Percentiles rank a stretch among this genome's conserved stretches.
Conservation (phyloP, 2,888 invertebrate genomes). For the Tillus elongatus region DNA sequence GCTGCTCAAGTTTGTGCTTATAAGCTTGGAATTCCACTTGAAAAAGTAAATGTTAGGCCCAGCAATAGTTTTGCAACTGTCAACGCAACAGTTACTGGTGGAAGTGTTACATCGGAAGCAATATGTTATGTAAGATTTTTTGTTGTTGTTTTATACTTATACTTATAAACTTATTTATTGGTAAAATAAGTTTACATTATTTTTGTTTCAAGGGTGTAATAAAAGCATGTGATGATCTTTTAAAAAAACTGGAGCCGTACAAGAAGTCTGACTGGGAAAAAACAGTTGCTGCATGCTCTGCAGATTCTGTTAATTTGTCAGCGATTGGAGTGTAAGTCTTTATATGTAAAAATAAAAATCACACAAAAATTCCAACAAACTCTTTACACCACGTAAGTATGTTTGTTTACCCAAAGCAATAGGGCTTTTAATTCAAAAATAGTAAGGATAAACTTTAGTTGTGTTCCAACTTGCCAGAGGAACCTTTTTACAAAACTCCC, state of each 20-base stretch:
- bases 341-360: too few species aligned
- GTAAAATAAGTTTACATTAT: neutral
- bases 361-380: too few species aligned
- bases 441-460: too few species aligned
- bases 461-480: too few species aligned
- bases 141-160: neutral
- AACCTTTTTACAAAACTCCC: too few species aligned
- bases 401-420: too few species aligned
- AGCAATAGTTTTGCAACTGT: constrained; percentile 34
- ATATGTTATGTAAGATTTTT: constrained; percentile 28
- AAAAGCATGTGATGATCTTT: constrained; percentile 55
- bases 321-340: constrained; percentile 46
- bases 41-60: constrained; percentile 38
- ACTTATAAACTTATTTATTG: constrained; percentile 4
- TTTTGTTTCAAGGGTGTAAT: constrained; percentile 41
- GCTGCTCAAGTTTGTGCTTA: constrained; percentile 42
- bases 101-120: constrained; percentile 33
- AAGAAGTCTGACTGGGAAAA: constrained; percentile 51
- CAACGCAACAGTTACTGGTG: constrained; percentile 40
- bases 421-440: too few species aligned
- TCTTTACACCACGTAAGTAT: too few species aligned
- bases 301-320: constrained; percentile 50
- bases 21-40: constrained; percentile 40
- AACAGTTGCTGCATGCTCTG: constrained; percentile 47
- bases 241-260: constrained; percentile 52